Evolutionary conservation across 2,888 invertebrate genomes (phyloP).

Genomic region (Metallyticus violacea): DNA sequence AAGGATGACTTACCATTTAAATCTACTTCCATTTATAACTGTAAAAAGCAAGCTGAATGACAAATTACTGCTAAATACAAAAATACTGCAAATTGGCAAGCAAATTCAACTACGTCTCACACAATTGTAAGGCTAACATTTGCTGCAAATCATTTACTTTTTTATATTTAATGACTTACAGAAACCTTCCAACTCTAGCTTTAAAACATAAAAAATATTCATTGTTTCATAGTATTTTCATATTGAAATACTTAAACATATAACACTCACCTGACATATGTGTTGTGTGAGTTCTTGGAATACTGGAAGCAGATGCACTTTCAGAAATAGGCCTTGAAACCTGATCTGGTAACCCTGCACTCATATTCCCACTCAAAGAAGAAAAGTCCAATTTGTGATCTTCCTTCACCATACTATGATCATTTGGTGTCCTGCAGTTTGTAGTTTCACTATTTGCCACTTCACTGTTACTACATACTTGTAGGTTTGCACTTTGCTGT

Average conservation of each 20-base stretch:
- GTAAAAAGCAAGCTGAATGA: no score
- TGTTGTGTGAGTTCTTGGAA: conserved; percentile 29
- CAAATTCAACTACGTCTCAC: no score
- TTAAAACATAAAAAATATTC: no score
- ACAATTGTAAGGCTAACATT: no score
- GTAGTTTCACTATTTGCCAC: neutral
- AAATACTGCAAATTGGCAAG: no score
- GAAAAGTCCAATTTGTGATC: conserved; percentile 18
- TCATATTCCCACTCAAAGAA: conserved; percentile 21
- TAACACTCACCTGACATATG: conserved; percentile 29
- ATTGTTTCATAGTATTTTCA: no score
- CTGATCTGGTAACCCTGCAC: conserved; percentile 23
- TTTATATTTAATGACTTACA: no score
- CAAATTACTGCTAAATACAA: no score
- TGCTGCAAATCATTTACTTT: no score
- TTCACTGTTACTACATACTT: conserved; percentile 7
- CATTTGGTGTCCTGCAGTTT: conserved; percentile 24
- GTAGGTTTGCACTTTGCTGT: conserved; percentile 23
- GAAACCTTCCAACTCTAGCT: no score
- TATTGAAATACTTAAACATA: neutral
- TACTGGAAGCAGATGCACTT: conserved; percentile 28
- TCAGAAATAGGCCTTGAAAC: conserved; percentile 25
- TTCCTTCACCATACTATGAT: conserved; percentile 16
- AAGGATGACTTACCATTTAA: no score
- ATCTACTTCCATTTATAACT: no score